Conservation (phyloP, 1,140 invertebrate species). For the Sesamia nonagrioides region DNA sequence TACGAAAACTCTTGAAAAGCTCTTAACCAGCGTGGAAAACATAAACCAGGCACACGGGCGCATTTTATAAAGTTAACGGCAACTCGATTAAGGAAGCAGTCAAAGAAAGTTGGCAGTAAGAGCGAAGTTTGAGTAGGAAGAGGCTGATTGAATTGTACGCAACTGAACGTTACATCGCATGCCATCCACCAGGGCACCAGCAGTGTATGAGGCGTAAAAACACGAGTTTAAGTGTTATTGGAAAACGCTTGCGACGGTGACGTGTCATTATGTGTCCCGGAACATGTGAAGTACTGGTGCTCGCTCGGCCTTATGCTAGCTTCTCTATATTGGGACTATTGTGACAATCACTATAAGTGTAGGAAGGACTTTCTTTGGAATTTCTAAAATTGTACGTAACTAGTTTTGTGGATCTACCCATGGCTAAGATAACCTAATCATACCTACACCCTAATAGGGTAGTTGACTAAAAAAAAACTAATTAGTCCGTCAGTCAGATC, state of each 20-base stretch:
- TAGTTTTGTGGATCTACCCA: no score
- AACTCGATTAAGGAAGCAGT: constrained; percentile 78
- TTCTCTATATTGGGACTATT: no score
- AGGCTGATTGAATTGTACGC: constrained; percentile 67
- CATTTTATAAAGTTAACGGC: constrained; percentile 80
- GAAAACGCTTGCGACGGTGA: constrained; percentile 9
- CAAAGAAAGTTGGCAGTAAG: constrained; percentile 69
- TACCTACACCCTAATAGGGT: no score
- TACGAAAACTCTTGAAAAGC: constrained; percentile 72
- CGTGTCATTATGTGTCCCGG: constrained; percentile 16
- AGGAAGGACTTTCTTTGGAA: no score
- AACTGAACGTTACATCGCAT: constrained; percentile 46
- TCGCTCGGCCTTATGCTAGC: background rate
- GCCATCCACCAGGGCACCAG: background rate
- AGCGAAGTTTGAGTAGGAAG: constrained; percentile 62
- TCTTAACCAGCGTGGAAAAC: constrained; percentile 75
- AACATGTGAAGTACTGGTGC: background rate
- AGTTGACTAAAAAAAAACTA: no score
- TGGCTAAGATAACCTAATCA: no score
- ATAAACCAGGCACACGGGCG: constrained; percentile 75
- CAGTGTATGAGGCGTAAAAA: constrained; percentile 34
- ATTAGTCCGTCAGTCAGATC: no score
- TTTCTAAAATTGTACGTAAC: no score
- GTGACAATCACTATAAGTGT: no score
- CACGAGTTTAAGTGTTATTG: constrained; percentile 44